These are phyloP conservation scores for Rhipidura dahli DNA, from an alignment of 2,113 vertebrate species.

Conservation along the genomic window DNA sequence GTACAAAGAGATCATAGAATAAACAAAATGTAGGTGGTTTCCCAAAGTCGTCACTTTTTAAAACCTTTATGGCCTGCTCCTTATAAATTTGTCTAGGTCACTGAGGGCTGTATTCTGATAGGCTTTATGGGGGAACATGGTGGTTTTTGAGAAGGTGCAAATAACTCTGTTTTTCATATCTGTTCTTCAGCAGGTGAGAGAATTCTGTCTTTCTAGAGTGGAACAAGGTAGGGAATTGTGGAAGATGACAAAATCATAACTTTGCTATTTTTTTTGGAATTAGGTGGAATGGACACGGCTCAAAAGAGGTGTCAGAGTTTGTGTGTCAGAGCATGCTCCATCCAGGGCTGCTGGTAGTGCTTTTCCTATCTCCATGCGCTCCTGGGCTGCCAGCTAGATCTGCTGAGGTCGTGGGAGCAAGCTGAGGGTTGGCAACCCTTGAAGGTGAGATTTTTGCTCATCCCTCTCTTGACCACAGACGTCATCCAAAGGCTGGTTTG, in stretches of 20 bases:
- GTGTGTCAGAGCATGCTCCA: not conserved
- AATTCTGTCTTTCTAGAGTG: not conserved
- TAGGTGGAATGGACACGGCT: not conserved
- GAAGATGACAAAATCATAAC: not conserved
- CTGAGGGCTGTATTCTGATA: not conserved
- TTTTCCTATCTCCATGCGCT: not conserved
- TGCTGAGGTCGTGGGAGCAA: not conserved
- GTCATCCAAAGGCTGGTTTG: not conserved
- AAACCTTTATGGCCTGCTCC: not conserved
- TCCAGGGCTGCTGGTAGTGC: not conserved
- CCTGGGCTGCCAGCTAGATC: not conserved
- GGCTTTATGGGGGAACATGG: not conserved
- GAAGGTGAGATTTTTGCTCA: not conserved
- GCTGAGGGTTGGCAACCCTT: not conserved
- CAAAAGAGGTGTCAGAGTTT: not conserved
- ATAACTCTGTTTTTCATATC: not conserved
- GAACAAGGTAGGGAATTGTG: not conserved
- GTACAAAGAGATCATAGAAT: not conserved
- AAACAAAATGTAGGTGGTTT: slow-evolving; percentile 4
- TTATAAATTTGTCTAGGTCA: not conserved
- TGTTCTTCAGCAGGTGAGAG: not conserved
- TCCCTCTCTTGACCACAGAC: not conserved
- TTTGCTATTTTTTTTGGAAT: not conserved
- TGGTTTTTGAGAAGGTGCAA: not conserved
- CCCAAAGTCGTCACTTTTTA: not conserved